Conservation (phyloP, 2,888 invertebrate species). For the Thereva unica region DNA sequence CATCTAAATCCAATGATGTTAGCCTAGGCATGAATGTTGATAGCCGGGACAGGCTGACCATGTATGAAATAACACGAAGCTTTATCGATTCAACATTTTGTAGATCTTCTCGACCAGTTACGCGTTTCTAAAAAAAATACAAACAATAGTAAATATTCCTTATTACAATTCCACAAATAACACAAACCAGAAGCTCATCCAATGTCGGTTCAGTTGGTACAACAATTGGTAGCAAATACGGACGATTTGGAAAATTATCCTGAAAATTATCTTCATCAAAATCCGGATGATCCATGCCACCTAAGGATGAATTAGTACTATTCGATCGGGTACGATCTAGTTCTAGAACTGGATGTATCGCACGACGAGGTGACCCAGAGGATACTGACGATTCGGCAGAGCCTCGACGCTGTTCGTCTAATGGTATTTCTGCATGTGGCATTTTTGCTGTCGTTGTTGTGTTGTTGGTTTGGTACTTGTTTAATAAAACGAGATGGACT, state of each 20-base stretch:
- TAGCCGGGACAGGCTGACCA: conserved; percentile 67
- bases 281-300: conserved; percentile 21
- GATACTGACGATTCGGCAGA: conserved; percentile 55
- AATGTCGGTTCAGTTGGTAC: conserved; percentile 64
- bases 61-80: conserved; percentile 68
- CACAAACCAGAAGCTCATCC: conserved; percentile 64
- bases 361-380: conserved; percentile 36
- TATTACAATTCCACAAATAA: conserved; percentile 1
- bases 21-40: conserved; percentile 67
- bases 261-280: conserved; percentile 47
- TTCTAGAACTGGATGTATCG: conserved; percentile 19
- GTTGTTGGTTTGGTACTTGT: conserved; percentile 1
- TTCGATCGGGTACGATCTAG: conserved; percentile 19
- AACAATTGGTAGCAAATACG: conserved; percentile 63
- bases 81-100: conserved; percentile 63
- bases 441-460: conserved; percentile 42
- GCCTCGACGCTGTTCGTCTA: conserved; percentile 50
- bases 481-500: background rate
- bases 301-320: conserved; percentile 37
- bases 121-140: conserved; percentile 51
- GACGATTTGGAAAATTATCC: conserved; percentile 49
- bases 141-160: conserved; percentile 38
- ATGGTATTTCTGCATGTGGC: conserved; percentile 47
- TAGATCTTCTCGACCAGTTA: conserved; percentile 58
- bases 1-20: conserved; percentile 66